Percentiles rank a stretch among this genome's conserved stretches.
Conservation (phyloP, 2,797 vertebrate species). For the Steatocranus sp. region DNA sequence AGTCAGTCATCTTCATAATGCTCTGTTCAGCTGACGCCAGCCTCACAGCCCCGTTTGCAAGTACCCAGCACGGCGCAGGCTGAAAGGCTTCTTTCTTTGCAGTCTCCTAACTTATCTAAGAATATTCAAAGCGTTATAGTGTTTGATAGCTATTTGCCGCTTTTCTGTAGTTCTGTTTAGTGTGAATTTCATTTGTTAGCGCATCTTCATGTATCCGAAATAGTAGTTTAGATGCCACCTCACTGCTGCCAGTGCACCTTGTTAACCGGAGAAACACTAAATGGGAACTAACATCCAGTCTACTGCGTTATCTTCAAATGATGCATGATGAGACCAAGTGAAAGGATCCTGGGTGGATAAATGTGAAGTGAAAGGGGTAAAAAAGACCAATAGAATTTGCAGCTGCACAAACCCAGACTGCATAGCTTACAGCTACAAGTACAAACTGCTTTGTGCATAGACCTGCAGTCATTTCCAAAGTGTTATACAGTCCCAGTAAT, state of each 20-base stretch:
- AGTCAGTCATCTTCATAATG: conserved; percentile 49
- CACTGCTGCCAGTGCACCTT: background rate
- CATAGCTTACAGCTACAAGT: background rate
- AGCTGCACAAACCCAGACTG: background rate
- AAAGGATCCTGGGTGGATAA: background rate
- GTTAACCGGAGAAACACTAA: background rate
- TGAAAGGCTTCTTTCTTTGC: background rate
- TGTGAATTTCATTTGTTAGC: background rate
- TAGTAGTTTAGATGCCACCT: background rate
- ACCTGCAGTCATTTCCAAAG: background rate
- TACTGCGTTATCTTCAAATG: conserved; percentile 9
- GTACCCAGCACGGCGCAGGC: background rate
- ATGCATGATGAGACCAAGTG: conserved; percentile 5
- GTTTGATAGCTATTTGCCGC: background rate
- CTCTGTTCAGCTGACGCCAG: conserved; percentile 28
- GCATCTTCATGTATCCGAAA: background rate
- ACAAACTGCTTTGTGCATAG: background rate
- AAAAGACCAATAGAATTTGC: background rate
- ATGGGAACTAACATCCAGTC: background rate
- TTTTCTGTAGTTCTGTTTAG: background rate
- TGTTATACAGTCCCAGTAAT: background rate
- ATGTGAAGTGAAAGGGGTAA: background rate
- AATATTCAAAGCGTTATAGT: background rate
- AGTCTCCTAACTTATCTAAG: background rate
- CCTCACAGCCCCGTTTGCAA: conserved; percentile 17